Conservation (phyloP, 2,113 vertebrate genomes). For the Lagopus leucura region DNA sequence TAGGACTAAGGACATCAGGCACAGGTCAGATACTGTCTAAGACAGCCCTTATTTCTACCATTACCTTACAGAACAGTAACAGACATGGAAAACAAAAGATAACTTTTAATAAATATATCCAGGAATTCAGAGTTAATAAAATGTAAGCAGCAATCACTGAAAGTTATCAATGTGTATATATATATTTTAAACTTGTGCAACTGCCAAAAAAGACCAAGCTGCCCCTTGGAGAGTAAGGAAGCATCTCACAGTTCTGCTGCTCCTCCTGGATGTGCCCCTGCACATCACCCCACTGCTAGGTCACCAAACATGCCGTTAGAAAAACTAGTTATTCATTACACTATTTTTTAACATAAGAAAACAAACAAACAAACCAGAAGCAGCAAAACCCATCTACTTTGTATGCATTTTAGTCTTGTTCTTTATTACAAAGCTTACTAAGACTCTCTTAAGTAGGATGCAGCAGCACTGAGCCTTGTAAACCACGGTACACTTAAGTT, state of each 20-base stretch:
- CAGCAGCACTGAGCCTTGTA: background rate
- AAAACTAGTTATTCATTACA: background rate
- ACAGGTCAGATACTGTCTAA: background rate
- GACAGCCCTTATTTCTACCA: background rate
- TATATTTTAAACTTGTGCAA: background rate
- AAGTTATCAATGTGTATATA: background rate
- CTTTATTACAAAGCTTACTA: background rate
- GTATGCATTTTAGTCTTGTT: background rate
- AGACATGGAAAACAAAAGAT: background rate
- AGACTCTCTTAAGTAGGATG: background rate
- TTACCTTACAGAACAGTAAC: background rate
- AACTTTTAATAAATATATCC: background rate
- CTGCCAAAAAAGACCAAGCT: conserved; percentile 18
- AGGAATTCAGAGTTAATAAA: background rate
- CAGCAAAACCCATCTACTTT: background rate
- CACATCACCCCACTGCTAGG: background rate
- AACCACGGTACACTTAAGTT: background rate
- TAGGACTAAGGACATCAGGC: accelerated
- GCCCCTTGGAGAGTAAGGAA: conserved; percentile 32
- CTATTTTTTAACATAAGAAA: background rate
- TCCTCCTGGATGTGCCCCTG: background rate
- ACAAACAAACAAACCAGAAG: background rate
- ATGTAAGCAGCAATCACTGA: background rate
- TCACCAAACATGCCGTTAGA: background rate
- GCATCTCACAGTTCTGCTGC: background rate